These are phyloP conservation scores for Pseudopipra pipra DNA, from an alignment of 2,113 vertebrate species.

Conservation along the genomic window DNA sequence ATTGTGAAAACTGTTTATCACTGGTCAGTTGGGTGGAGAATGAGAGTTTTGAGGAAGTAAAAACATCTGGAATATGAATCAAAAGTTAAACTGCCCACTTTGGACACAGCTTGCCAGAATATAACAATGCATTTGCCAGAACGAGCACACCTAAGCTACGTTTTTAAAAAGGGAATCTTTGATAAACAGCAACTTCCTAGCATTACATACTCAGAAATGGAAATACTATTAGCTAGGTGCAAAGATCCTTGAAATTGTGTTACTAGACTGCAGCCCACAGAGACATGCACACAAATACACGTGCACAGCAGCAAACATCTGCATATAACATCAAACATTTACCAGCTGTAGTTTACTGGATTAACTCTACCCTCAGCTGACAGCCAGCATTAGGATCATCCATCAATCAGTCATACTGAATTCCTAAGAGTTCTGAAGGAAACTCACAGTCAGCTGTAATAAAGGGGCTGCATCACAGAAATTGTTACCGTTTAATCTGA, in stretches of 20 bases:
- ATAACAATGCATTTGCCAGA: not conserved
- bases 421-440: not conserved
- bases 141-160: not conserved
- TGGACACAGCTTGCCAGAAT: not conserved
- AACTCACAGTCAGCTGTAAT: not conserved
- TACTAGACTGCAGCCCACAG: not conserved
- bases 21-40: not conserved
- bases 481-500: rapidly evolving
- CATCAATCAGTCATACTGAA: not conserved
- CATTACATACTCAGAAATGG: not conserved
- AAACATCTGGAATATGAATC: not conserved
- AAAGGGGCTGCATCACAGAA: not conserved
- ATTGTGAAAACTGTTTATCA: not conserved
- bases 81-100: not conserved
- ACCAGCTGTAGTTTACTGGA: not conserved
- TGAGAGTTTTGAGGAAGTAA: not conserved
- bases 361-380: not conserved
- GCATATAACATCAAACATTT: not conserved
- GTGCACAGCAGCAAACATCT: not conserved
- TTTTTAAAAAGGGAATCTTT: not conserved
- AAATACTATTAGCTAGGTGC: not conserved
- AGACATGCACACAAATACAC: not conserved
- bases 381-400: not conserved
- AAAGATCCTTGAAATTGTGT: not conserved
- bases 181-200: not conserved